These are phyloP conservation scores for Agrypnia vestita DNA, from an alignment of 1,140 invertebrate species.

Conservation along the genomic window DNA sequence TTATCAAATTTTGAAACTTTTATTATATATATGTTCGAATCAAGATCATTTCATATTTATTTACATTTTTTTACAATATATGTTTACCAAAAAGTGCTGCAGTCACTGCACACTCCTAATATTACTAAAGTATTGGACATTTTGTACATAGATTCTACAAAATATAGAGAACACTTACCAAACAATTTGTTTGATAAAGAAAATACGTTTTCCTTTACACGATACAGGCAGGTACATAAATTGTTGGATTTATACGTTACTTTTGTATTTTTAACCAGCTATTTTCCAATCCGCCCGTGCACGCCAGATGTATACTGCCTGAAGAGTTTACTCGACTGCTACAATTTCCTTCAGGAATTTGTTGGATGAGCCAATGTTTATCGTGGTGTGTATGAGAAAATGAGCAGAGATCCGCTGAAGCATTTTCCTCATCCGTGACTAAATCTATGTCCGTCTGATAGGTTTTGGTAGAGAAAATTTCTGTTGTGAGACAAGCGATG, in stretches of 20 bases:
- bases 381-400: background rate
- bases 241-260: background rate
- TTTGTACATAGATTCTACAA: too few species aligned
- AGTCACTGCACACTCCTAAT: too few species aligned
- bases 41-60: too few species aligned
- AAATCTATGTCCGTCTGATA: background rate
- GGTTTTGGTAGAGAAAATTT: background rate
- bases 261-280: background rate
- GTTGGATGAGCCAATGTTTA: background rate
- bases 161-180: too few species aligned
- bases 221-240: background rate
- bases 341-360: constrained; percentile 27
- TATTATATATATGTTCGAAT: too few species aligned
- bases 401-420: background rate
- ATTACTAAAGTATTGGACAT: too few species aligned
- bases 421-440: background rate
- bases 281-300: background rate
- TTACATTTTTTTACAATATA: too few species aligned
- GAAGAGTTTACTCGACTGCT: background rate
- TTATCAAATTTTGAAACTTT: too few species aligned
- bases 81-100: too few species aligned
- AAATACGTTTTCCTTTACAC: background rate
- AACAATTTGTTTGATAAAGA: background rate
- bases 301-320: background rate
- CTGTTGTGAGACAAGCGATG: background rate